phyloP scores from a whole-genome alignment of 2,797 vertebrate genomes.

The Pangasius larnaudii region DNA sequence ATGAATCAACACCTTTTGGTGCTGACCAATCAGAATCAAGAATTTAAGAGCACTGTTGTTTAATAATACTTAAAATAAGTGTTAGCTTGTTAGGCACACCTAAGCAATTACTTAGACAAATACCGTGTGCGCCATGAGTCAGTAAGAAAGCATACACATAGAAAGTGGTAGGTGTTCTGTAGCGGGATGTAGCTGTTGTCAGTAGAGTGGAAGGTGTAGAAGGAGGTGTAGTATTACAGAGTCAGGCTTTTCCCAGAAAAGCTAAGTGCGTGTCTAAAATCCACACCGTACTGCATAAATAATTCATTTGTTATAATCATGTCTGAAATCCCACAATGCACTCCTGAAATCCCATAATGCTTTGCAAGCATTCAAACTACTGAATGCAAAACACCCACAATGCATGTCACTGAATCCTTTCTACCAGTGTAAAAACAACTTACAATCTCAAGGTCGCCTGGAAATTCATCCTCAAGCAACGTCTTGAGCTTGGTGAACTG shows the following conservation, averaged over 20 bases:
- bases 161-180: background rate
- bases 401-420: background rate
- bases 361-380: background rate
- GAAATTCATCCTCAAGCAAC: slow-evolving; percentile 63
- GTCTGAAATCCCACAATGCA: background rate
- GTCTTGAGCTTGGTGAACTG: slow-evolving; percentile 62
- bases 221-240: background rate
- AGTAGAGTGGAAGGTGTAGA: background rate
- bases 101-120: background rate
- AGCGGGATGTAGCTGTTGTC: background rate
- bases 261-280: too few relatives aligned
- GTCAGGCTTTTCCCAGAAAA: background rate
- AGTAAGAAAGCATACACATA: background rate
- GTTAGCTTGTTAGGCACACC: background rate
- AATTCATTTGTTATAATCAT: background rate
- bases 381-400: background rate
- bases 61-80: background rate
- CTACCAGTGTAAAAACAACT: slow-evolving; percentile 22
- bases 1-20: too few relatives aligned
- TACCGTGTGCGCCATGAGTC: background rate
- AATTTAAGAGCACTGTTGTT: background rate
- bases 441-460: slow-evolving; percentile 63
- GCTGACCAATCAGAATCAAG: too few relatives aligned
- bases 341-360: background rate
- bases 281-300: background rate